Conservation (phyloP, 2,888 invertebrate genomes). For the Ornithoptera alexandrae region DNA sequence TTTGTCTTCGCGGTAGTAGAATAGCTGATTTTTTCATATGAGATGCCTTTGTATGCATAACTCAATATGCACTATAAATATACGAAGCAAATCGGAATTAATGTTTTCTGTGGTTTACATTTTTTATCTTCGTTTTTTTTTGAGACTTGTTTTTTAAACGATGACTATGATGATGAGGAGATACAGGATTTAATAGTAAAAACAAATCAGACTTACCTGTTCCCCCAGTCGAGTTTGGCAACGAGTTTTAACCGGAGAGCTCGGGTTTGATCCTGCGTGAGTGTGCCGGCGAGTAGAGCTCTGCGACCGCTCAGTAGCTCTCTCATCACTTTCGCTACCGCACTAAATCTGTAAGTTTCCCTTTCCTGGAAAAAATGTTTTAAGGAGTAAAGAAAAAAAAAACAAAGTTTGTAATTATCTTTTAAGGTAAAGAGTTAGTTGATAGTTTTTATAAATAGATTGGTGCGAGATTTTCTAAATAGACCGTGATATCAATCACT, state of each 20-base stretch:
- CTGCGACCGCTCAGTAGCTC: slow-evolving; percentile 92
- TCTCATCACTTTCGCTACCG: slow-evolving; percentile 93
- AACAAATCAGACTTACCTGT: slow-evolving; percentile 85
- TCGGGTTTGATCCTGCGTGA: slow-evolving; percentile 94
- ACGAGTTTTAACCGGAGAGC: slow-evolving; percentile 93
- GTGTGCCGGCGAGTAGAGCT: slow-evolving; percentile 90
- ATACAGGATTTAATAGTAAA: not conserved
- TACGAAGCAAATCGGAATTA: too few relatives aligned
- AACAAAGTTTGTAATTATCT: not conserved
- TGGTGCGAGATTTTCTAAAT: too few relatives aligned
- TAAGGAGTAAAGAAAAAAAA: not conserved
- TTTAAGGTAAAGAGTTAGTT: not conserved
- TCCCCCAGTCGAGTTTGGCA: slow-evolving; percentile 97
- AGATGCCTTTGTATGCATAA: too few relatives aligned
- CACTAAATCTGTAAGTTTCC: slow-evolving; percentile 90
- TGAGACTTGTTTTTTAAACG: too few relatives aligned
- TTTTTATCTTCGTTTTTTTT: too few relatives aligned
- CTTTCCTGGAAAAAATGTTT: slow-evolving; percentile 82
- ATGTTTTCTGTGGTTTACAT: too few relatives aligned
- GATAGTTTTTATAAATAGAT: too few relatives aligned
- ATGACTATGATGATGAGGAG: not conserved
- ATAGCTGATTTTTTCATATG: too few relatives aligned
- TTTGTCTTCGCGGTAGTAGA: too few relatives aligned
- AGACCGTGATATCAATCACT: too few relatives aligned
- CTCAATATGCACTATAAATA: too few relatives aligned